These are phyloP conservation scores for Sisor rabdophorus DNA, from an alignment of 2,113 vertebrate species.

Conservation along the genomic window DNA sequence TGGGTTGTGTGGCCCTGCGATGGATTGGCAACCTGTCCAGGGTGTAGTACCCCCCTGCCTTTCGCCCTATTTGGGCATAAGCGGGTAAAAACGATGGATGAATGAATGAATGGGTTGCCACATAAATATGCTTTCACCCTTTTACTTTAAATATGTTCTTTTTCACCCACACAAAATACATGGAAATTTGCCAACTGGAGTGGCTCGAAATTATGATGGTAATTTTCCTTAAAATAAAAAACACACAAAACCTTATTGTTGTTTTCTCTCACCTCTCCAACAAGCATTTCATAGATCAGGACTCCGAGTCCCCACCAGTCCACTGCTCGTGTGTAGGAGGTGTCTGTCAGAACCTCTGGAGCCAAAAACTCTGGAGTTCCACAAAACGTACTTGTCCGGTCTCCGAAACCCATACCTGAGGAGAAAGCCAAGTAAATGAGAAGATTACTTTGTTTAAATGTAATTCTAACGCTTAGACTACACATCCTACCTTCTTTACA, in stretches of 20 bases:
- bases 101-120: neutral
- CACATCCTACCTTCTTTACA: conserved; percentile 89
- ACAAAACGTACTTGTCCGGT: conserved; percentile 95
- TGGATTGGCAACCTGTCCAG: no score
- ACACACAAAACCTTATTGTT: neutral
- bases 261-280: conserved; percentile 85
- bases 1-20: no score
- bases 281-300: conserved; percentile 96
- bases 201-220: neutral
- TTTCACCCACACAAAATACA: neutral
- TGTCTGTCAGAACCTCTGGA: conserved; percentile 94
- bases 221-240: neutral
- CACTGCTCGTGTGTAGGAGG: conserved; percentile 91
- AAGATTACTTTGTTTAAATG: neutral
- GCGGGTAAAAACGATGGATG: no score
- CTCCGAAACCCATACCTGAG: conserved; percentile 93
- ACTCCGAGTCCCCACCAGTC: conserved; percentile 99
- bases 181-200: neutral
- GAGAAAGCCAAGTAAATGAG: conserved; percentile 40
- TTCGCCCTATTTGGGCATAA: no score
- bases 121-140: neutral
- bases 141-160: neutral
- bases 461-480: neutral
- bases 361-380: conserved; percentile 97
- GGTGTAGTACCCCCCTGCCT: no score